A percentile compares a stretch with the other conserved stretches of the same genome.
These are phyloP conservation scores for Ctenomys sociabilis DNA, from an alignment of 2,113 vertebrate species.

Conservation along the genomic window DNA sequence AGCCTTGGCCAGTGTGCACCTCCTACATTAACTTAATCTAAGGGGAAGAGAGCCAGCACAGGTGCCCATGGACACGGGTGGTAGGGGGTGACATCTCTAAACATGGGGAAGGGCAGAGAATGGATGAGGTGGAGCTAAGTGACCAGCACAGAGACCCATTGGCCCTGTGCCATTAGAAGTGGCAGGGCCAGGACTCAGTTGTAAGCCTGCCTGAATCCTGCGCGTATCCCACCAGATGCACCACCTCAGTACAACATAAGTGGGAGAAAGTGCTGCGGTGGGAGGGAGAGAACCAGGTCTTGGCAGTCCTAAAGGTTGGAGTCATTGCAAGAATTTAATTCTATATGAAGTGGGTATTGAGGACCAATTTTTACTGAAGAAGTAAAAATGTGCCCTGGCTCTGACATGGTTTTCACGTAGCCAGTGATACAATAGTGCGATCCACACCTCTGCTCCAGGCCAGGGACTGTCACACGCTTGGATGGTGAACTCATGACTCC, in stretches of 20 bases:
- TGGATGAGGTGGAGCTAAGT: neutral
- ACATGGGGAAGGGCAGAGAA: neutral
- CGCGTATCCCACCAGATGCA: neutral
- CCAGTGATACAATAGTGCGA: neutral
- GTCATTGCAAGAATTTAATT: neutral
- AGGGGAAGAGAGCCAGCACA: neutral
- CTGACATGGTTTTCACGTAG: neutral
- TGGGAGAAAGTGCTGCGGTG: neutral
- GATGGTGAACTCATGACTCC: neutral
- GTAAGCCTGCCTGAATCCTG: neutral
- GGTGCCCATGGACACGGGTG: neutral
- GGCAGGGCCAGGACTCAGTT: neutral
- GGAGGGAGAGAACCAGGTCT: neutral
- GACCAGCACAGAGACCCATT: neutral
- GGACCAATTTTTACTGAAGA: constrained; percentile 2
- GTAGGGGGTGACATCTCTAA: neutral
- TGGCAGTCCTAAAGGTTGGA: neutral
- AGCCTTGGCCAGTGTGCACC: neutral
- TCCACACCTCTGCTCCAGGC: neutral
- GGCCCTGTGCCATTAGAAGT: neutral
- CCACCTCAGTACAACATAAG: neutral
- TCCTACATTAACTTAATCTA: neutral
- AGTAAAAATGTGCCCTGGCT: neutral
- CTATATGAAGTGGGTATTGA: neutral
- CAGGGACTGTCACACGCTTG: neutral